A percentile compares a stretch with the other conserved stretches of the same genome.
These are phyloP conservation scores for Lasioglossum figueresi DNA, from an alignment of 2,888 invertebrate genomes.

Conservation along the genomic window DNA sequence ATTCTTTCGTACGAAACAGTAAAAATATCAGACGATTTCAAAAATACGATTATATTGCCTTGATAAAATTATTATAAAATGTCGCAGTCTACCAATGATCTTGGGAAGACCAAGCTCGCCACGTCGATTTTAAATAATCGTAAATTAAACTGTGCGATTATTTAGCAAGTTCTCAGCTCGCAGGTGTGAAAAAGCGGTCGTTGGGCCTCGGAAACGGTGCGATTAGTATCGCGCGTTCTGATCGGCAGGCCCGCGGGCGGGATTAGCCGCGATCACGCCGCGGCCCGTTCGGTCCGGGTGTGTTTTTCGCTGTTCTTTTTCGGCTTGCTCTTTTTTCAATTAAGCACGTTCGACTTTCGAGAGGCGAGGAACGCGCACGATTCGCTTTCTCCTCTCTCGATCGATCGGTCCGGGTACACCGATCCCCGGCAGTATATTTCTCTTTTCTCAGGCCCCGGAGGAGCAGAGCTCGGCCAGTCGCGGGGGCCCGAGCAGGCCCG, in stretches of 20 bases:
- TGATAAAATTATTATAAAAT: too few species aligned
- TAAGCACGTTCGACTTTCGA: slow-evolving; percentile 66
- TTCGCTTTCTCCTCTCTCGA: slow-evolving; percentile 51
- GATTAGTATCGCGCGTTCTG: not conserved
- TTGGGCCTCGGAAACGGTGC: not conserved
- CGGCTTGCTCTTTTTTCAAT: slow-evolving; percentile 44
- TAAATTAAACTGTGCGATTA: too few species aligned
- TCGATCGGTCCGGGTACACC: slow-evolving; percentile 48
- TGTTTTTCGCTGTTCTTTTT: not conserved
- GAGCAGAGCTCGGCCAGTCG: not conserved
- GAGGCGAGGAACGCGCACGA: slow-evolving; percentile 64
- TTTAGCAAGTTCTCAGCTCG: not conserved
- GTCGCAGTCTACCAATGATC: too few species aligned
- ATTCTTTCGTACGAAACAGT: too few species aligned
- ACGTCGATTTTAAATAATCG: too few species aligned
- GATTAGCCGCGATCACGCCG: not conserved
- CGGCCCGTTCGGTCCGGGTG: not conserved
- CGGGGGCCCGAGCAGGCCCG: not conserved
- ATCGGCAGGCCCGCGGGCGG: not conserved
- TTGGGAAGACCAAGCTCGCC: too few species aligned
- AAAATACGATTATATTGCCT: too few species aligned
- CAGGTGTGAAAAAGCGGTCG: not conserved
- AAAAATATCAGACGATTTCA: too few species aligned
- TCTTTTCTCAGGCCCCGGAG: slow-evolving; percentile 36
- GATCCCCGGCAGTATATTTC: slow-evolving; percentile 45